These are phyloP conservation scores for Sapayoa aenigma DNA, from an alignment of 2,113 vertebrate genomes.

Conservation along the genomic window DNA sequence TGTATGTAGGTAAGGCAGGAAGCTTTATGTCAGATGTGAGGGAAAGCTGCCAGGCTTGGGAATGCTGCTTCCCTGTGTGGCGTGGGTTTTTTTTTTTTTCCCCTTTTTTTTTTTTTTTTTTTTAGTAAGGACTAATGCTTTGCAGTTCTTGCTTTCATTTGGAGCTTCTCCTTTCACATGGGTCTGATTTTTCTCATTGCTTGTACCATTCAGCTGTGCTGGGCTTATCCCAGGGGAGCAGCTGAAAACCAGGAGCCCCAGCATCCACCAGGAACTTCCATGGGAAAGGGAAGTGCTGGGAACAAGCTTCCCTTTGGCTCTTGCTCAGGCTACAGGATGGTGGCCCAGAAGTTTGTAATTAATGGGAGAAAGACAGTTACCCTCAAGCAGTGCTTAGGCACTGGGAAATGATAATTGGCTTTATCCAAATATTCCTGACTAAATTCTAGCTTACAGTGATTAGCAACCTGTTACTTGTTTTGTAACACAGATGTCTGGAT, in stretches of 20 bases:
- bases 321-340: not conserved
- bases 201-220: not conserved
- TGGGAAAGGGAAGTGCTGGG: not conserved
- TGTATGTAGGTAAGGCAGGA: not conserved
- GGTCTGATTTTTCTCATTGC: not conserved
- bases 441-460: not conserved
- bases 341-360: not conserved
- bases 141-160: conserved; percentile 19
- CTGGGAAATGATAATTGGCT: not conserved
- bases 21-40: not conserved
- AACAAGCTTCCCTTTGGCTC: not conserved
- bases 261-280: not conserved
- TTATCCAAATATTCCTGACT: not conserved
- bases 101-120: rapidly evolving
- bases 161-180: not conserved
- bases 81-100: rapidly evolving
- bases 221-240: not conserved
- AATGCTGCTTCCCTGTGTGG: not conserved
- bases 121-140: not conserved
- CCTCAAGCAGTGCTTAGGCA: not conserved
- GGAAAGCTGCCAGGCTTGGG: not conserved
- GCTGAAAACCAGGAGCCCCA: not conserved
- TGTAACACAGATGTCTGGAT: conserved; percentile 23
- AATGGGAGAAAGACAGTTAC: not conserved
- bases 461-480: not conserved